A percentile compares a stretch with the other conserved stretches of the same genome.
phyloP scores from a whole-genome alignment of 2,888 invertebrate genomes.

The Eilema depressum region DNA sequence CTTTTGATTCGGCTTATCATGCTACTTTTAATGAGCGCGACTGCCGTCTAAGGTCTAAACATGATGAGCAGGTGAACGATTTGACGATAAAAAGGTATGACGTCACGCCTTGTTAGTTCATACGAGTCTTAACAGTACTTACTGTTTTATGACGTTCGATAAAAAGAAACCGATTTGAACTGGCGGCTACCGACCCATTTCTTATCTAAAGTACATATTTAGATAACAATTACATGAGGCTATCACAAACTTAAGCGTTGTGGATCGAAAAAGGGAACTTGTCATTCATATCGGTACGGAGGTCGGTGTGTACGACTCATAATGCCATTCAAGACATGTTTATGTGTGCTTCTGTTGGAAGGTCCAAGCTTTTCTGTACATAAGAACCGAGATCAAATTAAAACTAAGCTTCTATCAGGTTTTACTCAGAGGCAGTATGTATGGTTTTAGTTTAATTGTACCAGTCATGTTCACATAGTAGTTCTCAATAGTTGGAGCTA shows the following conservation, averaged over 20 bases:
- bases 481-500: not conserved
- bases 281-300: not conserved
- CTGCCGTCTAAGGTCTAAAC: too few relatives aligned
- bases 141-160: not conserved
- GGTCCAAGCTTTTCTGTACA: not conserved
- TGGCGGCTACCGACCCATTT: not conserved
- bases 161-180: conserved; percentile 2
- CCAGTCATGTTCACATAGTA: too few relatives aligned
- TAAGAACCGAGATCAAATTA: not conserved
- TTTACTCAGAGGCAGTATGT: not conserved
- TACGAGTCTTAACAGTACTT: not conserved
- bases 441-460: not conserved
- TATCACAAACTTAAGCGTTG: not conserved
- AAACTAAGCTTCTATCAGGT: not conserved
- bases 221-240: not conserved
- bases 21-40: too few relatives aligned
- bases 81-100: not conserved
- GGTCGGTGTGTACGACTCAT: not conserved
- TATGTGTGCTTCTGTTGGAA: not conserved
- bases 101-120: not conserved
- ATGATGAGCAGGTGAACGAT: not conserved
- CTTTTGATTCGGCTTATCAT: too few relatives aligned
- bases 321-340: not conserved
- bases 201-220: not conserved
- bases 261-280: not conserved